phyloP scores from a whole-genome alignment of 2,888 invertebrate genomes.

The Folsomia candida region DNA sequence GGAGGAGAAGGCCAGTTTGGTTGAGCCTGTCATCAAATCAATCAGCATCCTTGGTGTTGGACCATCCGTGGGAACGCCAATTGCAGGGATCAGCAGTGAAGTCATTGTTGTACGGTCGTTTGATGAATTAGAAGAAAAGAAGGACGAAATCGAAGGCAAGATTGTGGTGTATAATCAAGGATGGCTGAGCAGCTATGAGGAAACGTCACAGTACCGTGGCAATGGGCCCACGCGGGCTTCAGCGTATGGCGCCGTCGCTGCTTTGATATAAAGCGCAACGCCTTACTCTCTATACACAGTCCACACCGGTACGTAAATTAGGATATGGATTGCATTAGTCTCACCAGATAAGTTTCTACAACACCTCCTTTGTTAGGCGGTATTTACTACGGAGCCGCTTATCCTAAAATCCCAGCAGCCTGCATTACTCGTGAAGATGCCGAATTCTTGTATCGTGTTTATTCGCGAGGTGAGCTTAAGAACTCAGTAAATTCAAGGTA shows the following conservation, averaged over 20 bases:
- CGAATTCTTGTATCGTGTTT: slow-evolving; percentile 65
- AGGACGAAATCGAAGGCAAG: slow-evolving; percentile 24
- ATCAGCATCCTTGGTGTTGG: slow-evolving; percentile 26
- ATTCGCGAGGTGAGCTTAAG: slow-evolving; percentile 8
- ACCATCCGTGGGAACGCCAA: slow-evolving; percentile 16
- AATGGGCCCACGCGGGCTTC: slow-evolving; percentile 53
- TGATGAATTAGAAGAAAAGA: slow-evolving; percentile 20
- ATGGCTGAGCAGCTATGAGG: slow-evolving; percentile 24
- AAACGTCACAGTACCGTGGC: slow-evolving; percentile 9
- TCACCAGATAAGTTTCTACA: too few species aligned
- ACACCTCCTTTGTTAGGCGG: too few species aligned
- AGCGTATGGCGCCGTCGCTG: slow-evolving; percentile 54
- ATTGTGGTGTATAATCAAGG: slow-evolving; percentile 33
- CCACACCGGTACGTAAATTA: too few species aligned
- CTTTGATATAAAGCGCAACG: slow-evolving; percentile 54
- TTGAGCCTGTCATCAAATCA: slow-evolving; percentile 14
- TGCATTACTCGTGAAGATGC: slow-evolving; percentile 78
- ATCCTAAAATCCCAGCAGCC: slow-evolving; percentile 68
- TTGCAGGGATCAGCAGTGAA: slow-evolving; percentile 20
- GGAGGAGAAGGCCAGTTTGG: slow-evolving; percentile 17
- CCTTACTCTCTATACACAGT: slow-evolving; percentile 55
- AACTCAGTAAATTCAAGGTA: too few species aligned
- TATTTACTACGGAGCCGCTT: slow-evolving; percentile 54
- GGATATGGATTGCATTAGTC: too few species aligned
- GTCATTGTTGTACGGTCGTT: slow-evolving; percentile 25